Evolutionary conservation across 2,113 vertebrate species (phyloP).

Genomic region (Psephotus haematonotus): DNA sequence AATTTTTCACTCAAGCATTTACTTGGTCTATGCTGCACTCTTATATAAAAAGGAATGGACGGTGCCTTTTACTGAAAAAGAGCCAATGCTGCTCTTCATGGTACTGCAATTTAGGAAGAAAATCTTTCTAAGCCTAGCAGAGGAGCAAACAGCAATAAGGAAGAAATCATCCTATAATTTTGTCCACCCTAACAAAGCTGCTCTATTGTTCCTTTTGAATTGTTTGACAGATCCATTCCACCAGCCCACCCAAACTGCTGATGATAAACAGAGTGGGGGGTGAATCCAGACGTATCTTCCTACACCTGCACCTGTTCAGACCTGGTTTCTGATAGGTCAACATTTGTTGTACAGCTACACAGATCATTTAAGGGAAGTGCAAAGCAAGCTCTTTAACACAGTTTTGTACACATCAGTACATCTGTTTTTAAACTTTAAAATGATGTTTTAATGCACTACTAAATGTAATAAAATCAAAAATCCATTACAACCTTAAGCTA

Average conservation of each 20-base stretch:
- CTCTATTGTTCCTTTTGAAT: constrained; percentile 13
- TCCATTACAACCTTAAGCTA: neutral
- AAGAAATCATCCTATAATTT: constrained; percentile 7
- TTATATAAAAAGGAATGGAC: neutral
- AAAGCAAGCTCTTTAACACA: neutral
- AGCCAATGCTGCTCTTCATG: neutral
- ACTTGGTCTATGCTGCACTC: neutral
- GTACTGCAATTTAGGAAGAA: neutral
- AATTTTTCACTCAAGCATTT: constrained; percentile 52
- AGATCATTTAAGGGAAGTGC: neutral
- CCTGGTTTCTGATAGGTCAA: neutral
- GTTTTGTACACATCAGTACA: neutral
- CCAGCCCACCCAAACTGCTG: constrained; percentile 18
- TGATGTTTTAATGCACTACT: neutral
- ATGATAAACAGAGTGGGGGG: neutral
- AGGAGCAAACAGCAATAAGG: neutral
- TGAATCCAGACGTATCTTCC: neutral
- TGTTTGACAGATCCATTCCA: constrained; percentile 48
- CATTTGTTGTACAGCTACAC: neutral
- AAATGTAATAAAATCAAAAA: neutral
- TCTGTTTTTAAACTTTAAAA: constrained; percentile 1
- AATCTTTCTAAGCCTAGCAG: neutral
- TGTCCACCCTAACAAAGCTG: neutral
- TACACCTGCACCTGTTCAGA: neutral
- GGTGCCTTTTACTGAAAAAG: neutral